These are phyloP conservation scores for Steromphala cineraria DNA, from an alignment of 2,888 invertebrate genomes.

Conservation along the genomic window DNA sequence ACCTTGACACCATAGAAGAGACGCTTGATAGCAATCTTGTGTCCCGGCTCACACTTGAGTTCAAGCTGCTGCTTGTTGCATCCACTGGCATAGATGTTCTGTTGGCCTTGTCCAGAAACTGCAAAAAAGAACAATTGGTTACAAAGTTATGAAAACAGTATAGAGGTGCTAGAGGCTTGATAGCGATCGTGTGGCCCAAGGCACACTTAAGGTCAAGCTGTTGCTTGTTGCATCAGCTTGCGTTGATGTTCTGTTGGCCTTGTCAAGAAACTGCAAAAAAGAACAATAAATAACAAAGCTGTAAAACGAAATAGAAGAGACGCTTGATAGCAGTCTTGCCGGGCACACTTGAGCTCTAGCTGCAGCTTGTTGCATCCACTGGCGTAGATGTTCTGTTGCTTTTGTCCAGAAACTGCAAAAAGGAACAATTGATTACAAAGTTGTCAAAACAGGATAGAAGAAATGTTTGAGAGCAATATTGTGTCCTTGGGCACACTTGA, in stretches of 20 bases:
- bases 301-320: conserved; percentile 62
- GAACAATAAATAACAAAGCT: no score
- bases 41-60: conserved; percentile 52
- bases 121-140: no score
- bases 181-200: conserved; percentile 57
- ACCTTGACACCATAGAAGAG: conserved; percentile 62
- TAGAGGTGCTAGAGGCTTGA: conserved; percentile 64
- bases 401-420: conserved; percentile 28
- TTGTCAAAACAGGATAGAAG: conserved; percentile 54
- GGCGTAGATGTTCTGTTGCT: conserved; percentile 56
- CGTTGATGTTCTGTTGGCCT: conserved; percentile 54
- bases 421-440: neutral
- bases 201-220: conserved; percentile 55
- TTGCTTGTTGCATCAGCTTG: conserved; percentile 59
- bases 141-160: no score
- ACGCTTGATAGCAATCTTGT: conserved; percentile 65
- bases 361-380: conserved; percentile 59
- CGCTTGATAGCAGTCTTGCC: conserved; percentile 63
- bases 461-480: conserved; percentile 65
- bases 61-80: conserved; percentile 55
- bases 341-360: conserved; percentile 55
- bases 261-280: conserved; percentile 29
- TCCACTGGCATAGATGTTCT: conserved; percentile 62
- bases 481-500: conserved; percentile 55
- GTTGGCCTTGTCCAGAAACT: conserved; percentile 29